phyloP scores from a whole-genome alignment of 2,113 vertebrate species.

The Colius striatus region DNA sequence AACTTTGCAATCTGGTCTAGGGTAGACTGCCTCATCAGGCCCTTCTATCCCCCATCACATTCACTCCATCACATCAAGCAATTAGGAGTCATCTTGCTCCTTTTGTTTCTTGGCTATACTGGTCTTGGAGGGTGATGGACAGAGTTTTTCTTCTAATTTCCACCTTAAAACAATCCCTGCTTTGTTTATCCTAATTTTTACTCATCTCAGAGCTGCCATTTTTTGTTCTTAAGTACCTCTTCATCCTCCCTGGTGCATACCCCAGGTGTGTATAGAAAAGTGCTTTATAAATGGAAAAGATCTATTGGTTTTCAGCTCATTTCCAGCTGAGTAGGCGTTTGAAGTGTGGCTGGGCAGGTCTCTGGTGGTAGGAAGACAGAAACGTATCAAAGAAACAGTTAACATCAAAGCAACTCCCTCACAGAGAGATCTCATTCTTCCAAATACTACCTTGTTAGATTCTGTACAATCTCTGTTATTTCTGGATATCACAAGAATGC shows the following conservation, averaged over 20 bases:
- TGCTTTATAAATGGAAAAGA: neutral
- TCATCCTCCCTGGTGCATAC: constrained; percentile 24
- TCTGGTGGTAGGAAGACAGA: neutral
- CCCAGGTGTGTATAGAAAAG: neutral
- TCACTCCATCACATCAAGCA: neutral
- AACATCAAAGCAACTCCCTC: constrained; percentile 13
- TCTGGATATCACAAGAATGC: neutral
- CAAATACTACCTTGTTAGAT: neutral
- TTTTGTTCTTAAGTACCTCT: constrained; percentile 40
- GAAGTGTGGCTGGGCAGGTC: neutral
- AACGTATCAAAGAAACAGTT: neutral
- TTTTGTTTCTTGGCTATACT: neutral
- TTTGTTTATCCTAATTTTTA: neutral
- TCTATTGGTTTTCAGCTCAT: neutral
- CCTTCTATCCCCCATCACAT: neutral
- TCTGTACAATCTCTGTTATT: neutral
- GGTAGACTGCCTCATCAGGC: neutral
- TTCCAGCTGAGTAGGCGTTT: constrained; percentile 13
- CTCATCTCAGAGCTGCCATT: neutral
- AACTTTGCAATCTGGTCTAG: neutral
- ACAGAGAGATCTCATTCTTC: neutral
- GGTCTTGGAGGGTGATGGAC: neutral
- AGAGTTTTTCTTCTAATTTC: neutral
- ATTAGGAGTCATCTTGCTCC: neutral
- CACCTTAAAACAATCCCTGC: neutral